Percentiles rank a stretch among this genome's conserved stretches.
Conservation (phyloP, 2,888 invertebrate genomes). For the Andrena bicolor region DNA sequence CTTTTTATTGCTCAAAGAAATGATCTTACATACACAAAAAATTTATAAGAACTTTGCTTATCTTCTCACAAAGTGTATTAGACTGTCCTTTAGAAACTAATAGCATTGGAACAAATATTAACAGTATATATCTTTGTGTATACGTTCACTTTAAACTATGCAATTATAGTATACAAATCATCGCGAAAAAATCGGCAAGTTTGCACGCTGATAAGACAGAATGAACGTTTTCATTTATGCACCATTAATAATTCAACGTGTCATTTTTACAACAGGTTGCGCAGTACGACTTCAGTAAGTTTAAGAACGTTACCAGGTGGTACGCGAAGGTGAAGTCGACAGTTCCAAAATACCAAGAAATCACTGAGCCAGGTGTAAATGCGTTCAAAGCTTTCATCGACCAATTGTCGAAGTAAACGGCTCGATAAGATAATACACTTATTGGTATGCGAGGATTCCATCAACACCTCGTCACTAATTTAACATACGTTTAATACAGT, state of each 20-base stretch:
- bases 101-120: too few species aligned
- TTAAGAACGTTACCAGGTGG: slow-evolving; percentile 89
- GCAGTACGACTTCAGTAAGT: slow-evolving; percentile 89
- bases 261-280: slow-evolving; percentile 79
- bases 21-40: too few species aligned
- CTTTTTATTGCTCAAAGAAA: too few species aligned
- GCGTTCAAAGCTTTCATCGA: slow-evolving; percentile 77
- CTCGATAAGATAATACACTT: background rate
- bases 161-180: too few species aligned
- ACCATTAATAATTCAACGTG: background rate
- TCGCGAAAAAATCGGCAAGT: too few species aligned
- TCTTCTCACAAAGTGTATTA: too few species aligned
- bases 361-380: slow-evolving; percentile 78
- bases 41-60: too few species aligned
- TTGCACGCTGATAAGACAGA: too few species aligned
- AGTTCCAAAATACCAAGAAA: slow-evolving; percentile 87
- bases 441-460: background rate
- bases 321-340: slow-evolving; percentile 87
- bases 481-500: background rate
- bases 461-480: background rate
- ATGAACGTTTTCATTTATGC: background rate
- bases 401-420: slow-evolving; percentile 68
- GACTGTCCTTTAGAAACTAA: too few species aligned
- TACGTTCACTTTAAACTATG: too few species aligned
- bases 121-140: too few species aligned